These are phyloP conservation scores for Scrobipalpa atriplicella DNA, from an alignment of 2,888 invertebrate species.

Conservation along the genomic window DNA sequence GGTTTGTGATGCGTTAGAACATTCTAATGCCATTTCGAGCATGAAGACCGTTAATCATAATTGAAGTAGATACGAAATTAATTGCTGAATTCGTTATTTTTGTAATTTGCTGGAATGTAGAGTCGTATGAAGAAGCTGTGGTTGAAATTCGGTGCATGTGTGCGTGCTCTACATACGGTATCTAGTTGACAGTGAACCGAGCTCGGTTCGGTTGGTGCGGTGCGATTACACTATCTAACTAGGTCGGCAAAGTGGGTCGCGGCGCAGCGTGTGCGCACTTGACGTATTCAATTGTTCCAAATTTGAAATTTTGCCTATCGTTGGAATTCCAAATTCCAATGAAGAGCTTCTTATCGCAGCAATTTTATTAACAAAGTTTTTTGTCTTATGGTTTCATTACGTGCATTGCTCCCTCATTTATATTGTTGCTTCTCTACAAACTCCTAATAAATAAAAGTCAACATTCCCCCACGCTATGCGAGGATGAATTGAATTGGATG, in stretches of 20 bases:
- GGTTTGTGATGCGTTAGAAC: neutral
- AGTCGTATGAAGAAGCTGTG: neutral
- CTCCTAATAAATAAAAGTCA: neutral
- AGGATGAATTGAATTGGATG: neutral
- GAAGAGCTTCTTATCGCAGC: constrained; percentile 1
- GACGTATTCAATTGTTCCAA: constrained; percentile 39
- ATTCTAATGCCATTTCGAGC: constrained; percentile 12
- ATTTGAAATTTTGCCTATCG: constrained; percentile 33
- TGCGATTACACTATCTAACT: constrained; percentile 64
- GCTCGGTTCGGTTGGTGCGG: constrained; percentile 36
- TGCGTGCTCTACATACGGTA: constrained; percentile 22
- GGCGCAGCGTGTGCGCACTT: constrained; percentile 43
- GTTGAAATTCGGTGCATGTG: constrained; percentile 1
- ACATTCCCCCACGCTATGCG: constrained; percentile 3
- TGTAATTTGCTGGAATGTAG: neutral
- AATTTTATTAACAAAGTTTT: neutral
- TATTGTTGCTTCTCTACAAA: neutral
- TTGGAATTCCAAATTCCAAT: neutral
- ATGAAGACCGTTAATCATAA: constrained; percentile 12
- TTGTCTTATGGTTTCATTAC: neutral
- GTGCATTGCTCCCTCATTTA: neutral
- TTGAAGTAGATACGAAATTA: constrained; percentile 11
- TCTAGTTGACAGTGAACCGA: constrained; percentile 44
- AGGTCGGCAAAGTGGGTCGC: constrained; percentile 58
- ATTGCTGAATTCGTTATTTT: constrained; percentile 16